Conservation (phyloP, 2,888 invertebrate species). For the Portevinia maculata region DNA sequence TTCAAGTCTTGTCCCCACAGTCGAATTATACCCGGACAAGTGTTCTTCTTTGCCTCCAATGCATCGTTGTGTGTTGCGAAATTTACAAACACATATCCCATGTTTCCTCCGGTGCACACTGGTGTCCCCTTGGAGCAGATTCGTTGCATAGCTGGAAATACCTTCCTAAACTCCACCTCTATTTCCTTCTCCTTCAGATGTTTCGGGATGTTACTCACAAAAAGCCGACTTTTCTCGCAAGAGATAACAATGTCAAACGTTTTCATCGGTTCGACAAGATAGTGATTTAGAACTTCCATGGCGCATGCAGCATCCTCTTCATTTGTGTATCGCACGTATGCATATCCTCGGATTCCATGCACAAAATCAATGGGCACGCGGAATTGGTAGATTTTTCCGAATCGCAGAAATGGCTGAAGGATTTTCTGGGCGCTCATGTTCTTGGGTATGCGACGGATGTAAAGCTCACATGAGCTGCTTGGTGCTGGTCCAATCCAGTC, state of each 20-base stretch:
- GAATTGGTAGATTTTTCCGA: conserved; percentile 79
- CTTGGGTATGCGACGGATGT: conserved; percentile 77
- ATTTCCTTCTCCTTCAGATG: conserved; percentile 76
- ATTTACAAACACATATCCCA: conserved; percentile 78
- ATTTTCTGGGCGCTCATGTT: conserved; percentile 76
- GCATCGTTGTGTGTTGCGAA: conserved; percentile 78
- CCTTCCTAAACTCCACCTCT: conserved; percentile 74
- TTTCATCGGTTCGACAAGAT: conserved; percentile 74
- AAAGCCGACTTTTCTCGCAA: conserved; percentile 78
- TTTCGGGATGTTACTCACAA: conserved; percentile 78
- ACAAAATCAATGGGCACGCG: conserved; percentile 78
- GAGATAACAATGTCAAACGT: conserved; percentile 78
- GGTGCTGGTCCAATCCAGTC: conserved; percentile 78
- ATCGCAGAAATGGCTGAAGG: conserved; percentile 77
- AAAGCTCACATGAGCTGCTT: conserved; percentile 77
- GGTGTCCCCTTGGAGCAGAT: conserved; percentile 72
- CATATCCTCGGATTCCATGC: conserved; percentile 78
- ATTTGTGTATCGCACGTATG: conserved; percentile 77
- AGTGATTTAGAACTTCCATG: conserved; percentile 78
- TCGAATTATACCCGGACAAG: conserved; percentile 76
- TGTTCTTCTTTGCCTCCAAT: conserved; percentile 77
- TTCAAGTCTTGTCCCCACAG: conserved; percentile 79
- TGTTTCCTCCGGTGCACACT: conserved; percentile 63
- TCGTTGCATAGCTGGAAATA: conserved; percentile 77
- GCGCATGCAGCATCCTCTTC: conserved; percentile 77